Evolutionary conservation across 2,113 vertebrate species (phyloP), one percentile per base, ranked within the genome.

Genomic region (Arizona elegans): DNA sequence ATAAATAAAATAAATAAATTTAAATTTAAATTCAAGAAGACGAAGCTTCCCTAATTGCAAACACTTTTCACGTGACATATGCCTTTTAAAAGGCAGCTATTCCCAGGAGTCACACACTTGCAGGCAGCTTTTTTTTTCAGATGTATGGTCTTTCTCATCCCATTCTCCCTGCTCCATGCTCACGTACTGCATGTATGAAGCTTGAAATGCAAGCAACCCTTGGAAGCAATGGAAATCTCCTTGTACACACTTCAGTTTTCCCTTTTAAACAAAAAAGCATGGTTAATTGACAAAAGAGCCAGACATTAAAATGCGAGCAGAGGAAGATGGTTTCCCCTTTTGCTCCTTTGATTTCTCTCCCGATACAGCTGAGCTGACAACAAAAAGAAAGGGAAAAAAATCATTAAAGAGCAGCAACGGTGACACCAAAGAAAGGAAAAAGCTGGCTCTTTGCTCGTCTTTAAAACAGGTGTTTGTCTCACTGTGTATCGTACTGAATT

Each of bases 241-340:
- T 96, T 94, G 94, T 91, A 56, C 92, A 91, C 21, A 5, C 91
- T 54, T 52, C 91, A 92, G 92, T 95, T 88, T 94, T 86, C 55
- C 95, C 95, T 26, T 86, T 38, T 92, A 94, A 96, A 93, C 93
- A 96, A 95, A 93, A 55, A 38, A 95, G 56, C 21, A 19, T 87
- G 53, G 89, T 88, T 92, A 96, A 95, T 52, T 96, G 94, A 95
- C 94, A 95, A 17, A 86, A 94, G 92, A 96, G 52, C 21, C 89
- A 95, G 62, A 93, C 88, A 95, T 94, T 92, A 55, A 91, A 90
- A 95, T 94, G 95, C 91, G 91, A 95, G 85, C 91, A 94, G 43
- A 75, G 89, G 92, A 94, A 94, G 91, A 85, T 81, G 26, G 56
- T 53, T 53, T 91, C 15, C 0, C 38, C 0, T 38, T 26, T 24